Evolutionary conservation across 2,113 vertebrate genomes (phyloP).

Genomic region (Empidonax alnorum): DNA sequence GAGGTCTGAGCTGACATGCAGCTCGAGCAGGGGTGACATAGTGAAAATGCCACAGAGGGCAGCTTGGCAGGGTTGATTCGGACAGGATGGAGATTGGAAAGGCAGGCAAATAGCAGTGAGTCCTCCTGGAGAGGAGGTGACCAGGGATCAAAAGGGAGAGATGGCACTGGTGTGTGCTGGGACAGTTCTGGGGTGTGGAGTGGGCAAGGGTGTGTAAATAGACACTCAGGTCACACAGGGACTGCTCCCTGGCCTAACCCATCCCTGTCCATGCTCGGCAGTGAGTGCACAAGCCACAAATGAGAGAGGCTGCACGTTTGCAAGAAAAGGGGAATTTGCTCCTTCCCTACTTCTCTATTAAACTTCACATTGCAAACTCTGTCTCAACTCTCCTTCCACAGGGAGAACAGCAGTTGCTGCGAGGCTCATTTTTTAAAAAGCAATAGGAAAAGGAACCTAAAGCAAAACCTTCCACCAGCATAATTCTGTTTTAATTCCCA

Average conservation of each 20-base stretch:
- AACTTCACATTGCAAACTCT: background rate
- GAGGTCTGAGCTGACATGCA: background rate
- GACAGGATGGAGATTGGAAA: background rate
- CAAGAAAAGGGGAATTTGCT: background rate
- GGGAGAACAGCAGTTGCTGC: background rate
- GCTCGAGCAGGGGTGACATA: background rate
- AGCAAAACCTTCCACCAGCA: background rate
- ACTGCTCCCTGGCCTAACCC: background rate
- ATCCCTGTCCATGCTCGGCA: background rate
- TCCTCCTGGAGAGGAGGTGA: background rate
- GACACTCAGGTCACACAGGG: background rate
- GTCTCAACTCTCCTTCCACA: background rate
- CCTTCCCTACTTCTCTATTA: background rate
- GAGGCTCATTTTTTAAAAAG: background rate
- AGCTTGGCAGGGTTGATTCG: background rate
- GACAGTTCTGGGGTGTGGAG: background rate
- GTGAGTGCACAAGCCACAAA: background rate
- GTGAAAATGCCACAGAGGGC: background rate
- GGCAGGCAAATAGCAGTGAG: background rate
- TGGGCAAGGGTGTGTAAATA: background rate
- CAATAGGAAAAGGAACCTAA: background rate
- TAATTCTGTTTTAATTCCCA: background rate
- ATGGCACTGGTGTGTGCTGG: background rate
- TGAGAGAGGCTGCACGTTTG: background rate
- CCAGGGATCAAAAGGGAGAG: background rate